Conservation (phyloP, 2,888 invertebrate species). For the Panzeria rudis region DNA sequence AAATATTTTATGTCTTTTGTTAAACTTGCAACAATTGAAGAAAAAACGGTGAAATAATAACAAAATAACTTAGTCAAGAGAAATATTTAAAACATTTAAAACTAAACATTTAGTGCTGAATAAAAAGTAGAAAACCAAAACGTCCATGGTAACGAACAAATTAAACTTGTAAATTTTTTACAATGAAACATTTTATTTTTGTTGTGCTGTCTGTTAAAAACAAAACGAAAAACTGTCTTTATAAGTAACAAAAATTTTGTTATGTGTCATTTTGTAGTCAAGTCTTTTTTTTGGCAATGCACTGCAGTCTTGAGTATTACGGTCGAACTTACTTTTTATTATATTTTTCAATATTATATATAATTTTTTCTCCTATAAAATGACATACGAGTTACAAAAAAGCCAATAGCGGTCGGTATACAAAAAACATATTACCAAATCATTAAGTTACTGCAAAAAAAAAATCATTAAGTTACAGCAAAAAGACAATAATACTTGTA, state of each 20-base stretch:
- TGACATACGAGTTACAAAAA: constrained; percentile 52
- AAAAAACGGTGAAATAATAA: not conserved
- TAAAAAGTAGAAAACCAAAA: not conserved
- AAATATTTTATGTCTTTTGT: constrained; percentile 19
- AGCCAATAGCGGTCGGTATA: not conserved
- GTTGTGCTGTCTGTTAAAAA: constrained; percentile 7
- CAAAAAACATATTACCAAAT: constrained; percentile 56
- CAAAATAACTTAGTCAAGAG: not conserved
- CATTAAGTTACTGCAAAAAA: too few relatives aligned
- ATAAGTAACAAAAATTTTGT: constrained; percentile 13
- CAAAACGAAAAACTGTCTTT: constrained; percentile 15
- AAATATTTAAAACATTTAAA: constrained; percentile 60
- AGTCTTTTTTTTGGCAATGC: constrained; percentile 11
- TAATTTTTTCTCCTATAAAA: constrained; percentile 22
- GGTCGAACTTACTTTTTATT: not conserved
- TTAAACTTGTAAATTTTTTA: constrained; percentile 23
- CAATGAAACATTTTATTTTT: constrained; percentile 20
- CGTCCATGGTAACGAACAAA: constrained; percentile 11
- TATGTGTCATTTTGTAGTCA: constrained; percentile 59
- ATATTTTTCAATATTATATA: not conserved
- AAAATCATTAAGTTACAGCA: constrained; percentile 56
- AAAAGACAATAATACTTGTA: constrained; percentile 7
- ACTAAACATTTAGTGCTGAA: constrained; percentile 4
- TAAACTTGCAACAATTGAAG: constrained; percentile 1
- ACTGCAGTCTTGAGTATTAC: constrained; percentile 2